A percentile compares a stretch with the other conserved stretches of the same genome.
phyloP scores from a whole-genome alignment of 2,797 vertebrate species.

The Phalanger gymnotis region DNA sequence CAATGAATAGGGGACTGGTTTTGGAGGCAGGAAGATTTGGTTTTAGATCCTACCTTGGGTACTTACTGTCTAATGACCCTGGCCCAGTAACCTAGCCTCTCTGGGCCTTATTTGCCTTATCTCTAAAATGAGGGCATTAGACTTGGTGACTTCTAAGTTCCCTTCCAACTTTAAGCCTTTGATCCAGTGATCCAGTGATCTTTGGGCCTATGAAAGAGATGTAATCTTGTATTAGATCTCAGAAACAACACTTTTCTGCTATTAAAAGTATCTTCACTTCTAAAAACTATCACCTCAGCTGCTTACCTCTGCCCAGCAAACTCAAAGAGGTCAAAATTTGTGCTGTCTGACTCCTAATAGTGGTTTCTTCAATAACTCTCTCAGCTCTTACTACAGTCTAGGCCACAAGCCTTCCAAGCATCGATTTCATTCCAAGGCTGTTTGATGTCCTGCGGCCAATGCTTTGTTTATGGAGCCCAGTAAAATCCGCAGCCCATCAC shows the following conservation, averaged over 20 bases:
- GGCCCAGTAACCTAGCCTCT: no score
- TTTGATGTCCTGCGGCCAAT: not conserved
- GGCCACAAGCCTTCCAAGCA: not conserved
- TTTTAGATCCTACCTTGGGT: no score
- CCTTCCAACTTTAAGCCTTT: no score
- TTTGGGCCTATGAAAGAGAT: not conserved
- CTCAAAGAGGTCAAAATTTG: not conserved
- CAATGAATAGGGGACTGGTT: no score
- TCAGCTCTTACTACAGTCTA: not conserved
- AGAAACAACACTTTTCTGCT: not conserved
- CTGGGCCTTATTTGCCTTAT: no score
- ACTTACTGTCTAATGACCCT: no score
- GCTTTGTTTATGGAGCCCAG: slow-evolving; percentile 5
- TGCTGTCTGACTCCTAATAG: not conserved
- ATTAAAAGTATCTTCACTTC: not conserved
- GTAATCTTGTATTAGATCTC: slow-evolving; percentile 7
- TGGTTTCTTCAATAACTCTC: not conserved
- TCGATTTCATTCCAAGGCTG: not conserved
- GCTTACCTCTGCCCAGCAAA: not conserved
- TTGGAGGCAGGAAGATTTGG: no score
- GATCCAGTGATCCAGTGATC: no score
- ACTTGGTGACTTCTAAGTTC: no score
- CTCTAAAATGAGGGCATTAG: no score
- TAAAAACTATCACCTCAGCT: not conserved
- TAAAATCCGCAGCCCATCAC: slow-evolving; percentile 16